Conservation (phyloP, 92 coral and sea anemone species). For the Hydrozoanthus gracilis region DNA sequence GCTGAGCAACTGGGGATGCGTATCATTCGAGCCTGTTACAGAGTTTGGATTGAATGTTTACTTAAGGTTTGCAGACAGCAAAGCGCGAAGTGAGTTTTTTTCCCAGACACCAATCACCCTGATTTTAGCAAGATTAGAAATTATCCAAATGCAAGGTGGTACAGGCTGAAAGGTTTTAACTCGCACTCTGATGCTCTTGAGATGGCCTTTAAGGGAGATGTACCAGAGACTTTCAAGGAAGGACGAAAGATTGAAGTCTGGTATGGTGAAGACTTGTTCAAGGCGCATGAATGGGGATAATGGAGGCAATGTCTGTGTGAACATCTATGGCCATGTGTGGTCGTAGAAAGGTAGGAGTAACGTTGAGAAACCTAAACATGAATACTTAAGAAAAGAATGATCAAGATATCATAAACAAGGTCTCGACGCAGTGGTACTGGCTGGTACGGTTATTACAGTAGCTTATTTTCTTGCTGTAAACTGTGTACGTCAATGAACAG, state of each 20-base stretch:
- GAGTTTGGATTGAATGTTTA: background rate
- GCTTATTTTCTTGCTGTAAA: too few species aligned
- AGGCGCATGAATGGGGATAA: background rate
- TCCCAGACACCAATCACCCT: background rate
- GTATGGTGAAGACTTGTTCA: background rate
- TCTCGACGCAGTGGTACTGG: too few species aligned
- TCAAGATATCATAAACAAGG: too few species aligned
- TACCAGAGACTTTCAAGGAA: background rate
- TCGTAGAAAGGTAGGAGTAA: background rate
- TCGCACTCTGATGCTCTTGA: background rate
- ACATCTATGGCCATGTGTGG: background rate
- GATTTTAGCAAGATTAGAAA: background rate
- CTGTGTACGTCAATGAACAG: too few species aligned
- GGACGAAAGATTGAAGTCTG: background rate
- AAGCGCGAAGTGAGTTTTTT: background rate
- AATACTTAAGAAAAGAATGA: too few species aligned
- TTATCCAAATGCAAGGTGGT: background rate
- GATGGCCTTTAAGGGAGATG: background rate
- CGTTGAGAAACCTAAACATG: too few species aligned
- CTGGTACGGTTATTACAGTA: too few species aligned
- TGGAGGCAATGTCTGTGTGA: background rate
- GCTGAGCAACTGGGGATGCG: constrained; percentile 12
- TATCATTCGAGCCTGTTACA: background rate
- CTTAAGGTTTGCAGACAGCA: background rate
- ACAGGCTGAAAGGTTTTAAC: background rate